phyloP scores from a whole-genome alignment of 2,888 invertebrate genomes.

The Noctua fimbriata region DNA sequence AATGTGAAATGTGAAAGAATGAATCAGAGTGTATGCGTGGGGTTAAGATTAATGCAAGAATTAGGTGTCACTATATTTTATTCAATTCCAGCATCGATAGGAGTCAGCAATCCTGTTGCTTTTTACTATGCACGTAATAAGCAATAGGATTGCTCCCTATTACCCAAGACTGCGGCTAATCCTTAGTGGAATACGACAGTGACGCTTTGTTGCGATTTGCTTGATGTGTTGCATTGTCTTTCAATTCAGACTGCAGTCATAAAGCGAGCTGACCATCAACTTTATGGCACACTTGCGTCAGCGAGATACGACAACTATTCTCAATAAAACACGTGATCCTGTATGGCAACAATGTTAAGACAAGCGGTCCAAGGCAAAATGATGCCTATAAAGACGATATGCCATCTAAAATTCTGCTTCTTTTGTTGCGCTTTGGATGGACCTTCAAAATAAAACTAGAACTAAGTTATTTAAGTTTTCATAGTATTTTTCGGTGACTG shows the following conservation, averaged over 20 bases:
- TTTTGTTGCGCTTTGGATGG: too few species aligned
- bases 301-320: conserved; percentile 34
- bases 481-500: too few species aligned
- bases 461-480: too few species aligned
- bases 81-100: too few species aligned
- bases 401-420: neutral
- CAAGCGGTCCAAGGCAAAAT: conserved; percentile 9
- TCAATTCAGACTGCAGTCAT: conserved; percentile 38
- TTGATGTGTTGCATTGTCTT: neutral
- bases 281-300: conserved; percentile 49
- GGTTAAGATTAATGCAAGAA: too few species aligned
- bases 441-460: too few species aligned
- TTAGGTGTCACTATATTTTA: too few species aligned
- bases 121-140: too few species aligned
- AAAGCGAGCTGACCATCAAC: conserved; percentile 46
- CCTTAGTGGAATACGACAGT: neutral
- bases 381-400: neutral
- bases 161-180: neutral
- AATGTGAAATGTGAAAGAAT: too few species aligned
- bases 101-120: too few species aligned
- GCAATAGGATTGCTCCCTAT: too few species aligned
- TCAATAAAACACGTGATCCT: conserved; percentile 46
- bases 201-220: neutral
- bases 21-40: too few species aligned
- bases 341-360: conserved; percentile 41